Percentiles rank a stretch among this genome's conserved stretches.
Conservation (phyloP, 2,113 vertebrate species). For the Thermophis baileyi region DNA sequence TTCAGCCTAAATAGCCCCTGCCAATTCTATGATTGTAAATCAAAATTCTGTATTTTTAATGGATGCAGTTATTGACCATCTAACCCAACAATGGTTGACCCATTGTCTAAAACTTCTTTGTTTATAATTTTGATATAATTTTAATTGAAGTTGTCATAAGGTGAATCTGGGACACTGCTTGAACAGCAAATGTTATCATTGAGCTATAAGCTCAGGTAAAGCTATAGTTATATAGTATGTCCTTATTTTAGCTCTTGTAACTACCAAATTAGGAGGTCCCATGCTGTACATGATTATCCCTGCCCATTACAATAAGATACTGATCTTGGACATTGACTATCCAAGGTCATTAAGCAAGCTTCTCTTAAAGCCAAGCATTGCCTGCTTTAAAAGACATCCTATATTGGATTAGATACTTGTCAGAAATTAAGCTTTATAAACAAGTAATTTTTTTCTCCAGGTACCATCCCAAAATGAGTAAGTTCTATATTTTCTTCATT, state of each 20-base stretch:
- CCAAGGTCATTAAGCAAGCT: background rate
- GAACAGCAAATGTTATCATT: background rate
- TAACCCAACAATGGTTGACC: background rate
- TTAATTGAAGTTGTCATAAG: background rate
- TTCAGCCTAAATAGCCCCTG: background rate
- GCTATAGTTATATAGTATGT: background rate
- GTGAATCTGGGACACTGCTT: background rate
- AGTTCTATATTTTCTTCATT: background rate
- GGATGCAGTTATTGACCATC: background rate
- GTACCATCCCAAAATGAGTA: background rate
- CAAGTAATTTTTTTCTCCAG: background rate
- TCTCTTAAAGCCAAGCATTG: background rate
- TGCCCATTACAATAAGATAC: background rate
- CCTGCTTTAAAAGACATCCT: background rate
- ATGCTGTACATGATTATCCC: background rate
- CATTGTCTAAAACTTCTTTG: background rate
- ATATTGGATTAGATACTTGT: background rate
- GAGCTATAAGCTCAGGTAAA: background rate
- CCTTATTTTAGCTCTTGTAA: background rate
- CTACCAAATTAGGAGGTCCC: background rate
- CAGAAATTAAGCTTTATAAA: background rate
- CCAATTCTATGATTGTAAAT: background rate
- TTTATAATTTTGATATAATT: background rate
- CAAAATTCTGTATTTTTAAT: background rate
- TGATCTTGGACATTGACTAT: too few species aligned